Conservation (phyloP, 1,140 invertebrate species). For the Drosophila simulans region DNA sequence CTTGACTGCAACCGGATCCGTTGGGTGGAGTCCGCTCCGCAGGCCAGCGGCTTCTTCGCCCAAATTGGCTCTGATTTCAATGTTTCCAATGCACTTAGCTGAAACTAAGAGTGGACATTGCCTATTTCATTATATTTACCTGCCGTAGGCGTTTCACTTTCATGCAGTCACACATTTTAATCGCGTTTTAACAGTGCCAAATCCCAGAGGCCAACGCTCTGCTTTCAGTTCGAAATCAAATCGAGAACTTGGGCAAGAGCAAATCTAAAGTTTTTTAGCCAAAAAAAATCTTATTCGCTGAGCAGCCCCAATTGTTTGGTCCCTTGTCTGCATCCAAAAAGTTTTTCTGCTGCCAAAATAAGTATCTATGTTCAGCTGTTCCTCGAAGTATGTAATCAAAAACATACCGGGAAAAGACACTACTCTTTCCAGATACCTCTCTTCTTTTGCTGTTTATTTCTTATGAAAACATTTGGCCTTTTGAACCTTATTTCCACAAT, state of each 20-base stretch:
- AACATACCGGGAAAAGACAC: background rate
- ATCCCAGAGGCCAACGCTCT: background rate
- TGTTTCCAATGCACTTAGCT: slow-evolving; percentile 22
- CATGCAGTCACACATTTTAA: slow-evolving; percentile 6
- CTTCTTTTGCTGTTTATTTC: too few relatives aligned
- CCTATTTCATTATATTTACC: slow-evolving; percentile 10
- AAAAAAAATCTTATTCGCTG: slow-evolving; percentile 11
- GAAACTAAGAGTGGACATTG: slow-evolving; percentile 22
- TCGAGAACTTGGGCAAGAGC: slow-evolving; percentile 30
- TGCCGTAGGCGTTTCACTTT: slow-evolving; percentile 27
- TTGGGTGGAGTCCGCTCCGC: slow-evolving; percentile 35
- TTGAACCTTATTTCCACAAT: too few relatives aligned
- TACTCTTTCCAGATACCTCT: too few relatives aligned
- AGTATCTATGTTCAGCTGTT: background rate
- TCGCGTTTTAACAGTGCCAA: slow-evolving; percentile 16
- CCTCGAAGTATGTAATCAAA: slow-evolving; percentile 4
- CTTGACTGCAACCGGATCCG: slow-evolving; percentile 77
- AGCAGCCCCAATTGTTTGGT: slow-evolving; percentile 7
- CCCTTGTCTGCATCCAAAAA: slow-evolving; percentile 16
- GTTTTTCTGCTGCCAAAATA: slow-evolving; percentile 3
- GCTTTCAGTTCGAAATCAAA: slow-evolving; percentile 21
- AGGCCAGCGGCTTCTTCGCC: slow-evolving; percentile 34
- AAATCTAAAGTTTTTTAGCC: slow-evolving; percentile 12
- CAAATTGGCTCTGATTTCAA: slow-evolving; percentile 48
- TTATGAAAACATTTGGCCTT: too few relatives aligned